These are phyloP conservation scores for Bradypus variegatus DNA, from an alignment of 2,797 vertebrate genomes.

Conservation along the genomic window DNA sequence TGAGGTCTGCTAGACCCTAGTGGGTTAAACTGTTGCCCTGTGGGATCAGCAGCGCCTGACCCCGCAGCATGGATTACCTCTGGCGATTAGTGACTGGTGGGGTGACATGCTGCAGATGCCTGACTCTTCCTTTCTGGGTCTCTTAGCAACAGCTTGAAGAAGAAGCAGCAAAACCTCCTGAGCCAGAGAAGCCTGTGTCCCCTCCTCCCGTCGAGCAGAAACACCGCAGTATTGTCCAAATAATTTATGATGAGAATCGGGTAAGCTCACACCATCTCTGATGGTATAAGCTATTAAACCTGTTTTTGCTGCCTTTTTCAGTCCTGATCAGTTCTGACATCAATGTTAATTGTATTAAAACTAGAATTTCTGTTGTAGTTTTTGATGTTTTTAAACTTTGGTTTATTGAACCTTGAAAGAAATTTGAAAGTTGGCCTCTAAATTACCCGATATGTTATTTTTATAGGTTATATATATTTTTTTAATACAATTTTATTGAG, in stretches of 20 bases:
- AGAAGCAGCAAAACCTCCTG: constrained; percentile 96
- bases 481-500: too few species aligned
- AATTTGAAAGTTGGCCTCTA: background rate
- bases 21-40: background rate
- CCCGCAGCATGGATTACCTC: constrained; percentile 59
- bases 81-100: constrained; percentile 65
- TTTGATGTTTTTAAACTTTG: constrained; percentile 25
- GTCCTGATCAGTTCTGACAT: background rate
- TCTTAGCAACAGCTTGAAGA: constrained; percentile 99
- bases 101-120: constrained; percentile 56
- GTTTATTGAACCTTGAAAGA: background rate
- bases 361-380: background rate
- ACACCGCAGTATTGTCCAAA: constrained; percentile 98
- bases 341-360: constrained; percentile 23
- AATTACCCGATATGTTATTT: constrained; percentile 19
- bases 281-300: background rate
- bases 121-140: constrained; percentile 74
- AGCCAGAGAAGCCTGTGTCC: constrained; percentile 95
- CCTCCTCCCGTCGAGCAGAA: constrained; percentile 98
- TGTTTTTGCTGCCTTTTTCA: background rate
- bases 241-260: constrained; percentile 98
- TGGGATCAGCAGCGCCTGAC: constrained; percentile 36
- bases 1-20: constrained; percentile 41
- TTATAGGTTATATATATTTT: background rate
- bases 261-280: constrained; percentile 71